phyloP scores from a whole-genome alignment of 2,888 invertebrate species.

The Aplocera efformata region DNA sequence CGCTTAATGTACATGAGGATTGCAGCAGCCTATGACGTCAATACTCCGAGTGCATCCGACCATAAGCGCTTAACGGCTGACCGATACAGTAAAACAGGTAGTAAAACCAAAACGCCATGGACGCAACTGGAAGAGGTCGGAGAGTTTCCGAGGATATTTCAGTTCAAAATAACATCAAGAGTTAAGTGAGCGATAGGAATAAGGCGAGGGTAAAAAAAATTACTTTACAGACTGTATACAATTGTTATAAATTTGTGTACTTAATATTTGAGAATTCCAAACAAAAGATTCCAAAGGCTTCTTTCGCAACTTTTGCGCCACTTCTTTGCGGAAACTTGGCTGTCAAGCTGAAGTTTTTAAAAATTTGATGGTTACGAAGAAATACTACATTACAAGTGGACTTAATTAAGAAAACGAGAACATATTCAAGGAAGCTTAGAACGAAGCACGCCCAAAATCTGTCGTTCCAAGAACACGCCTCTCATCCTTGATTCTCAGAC shows the following conservation, averaged over 20 bases:
- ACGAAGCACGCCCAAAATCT: constrained; percentile 22
- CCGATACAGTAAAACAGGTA: constrained; percentile 30
- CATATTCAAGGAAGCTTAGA: constrained; percentile 17
- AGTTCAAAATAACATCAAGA: constrained; percentile 15
- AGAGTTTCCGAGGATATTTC: constrained; percentile 20
- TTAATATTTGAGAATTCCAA: too few species aligned
- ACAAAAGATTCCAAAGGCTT: too few species aligned
- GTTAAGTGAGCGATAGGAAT: constrained; percentile 11
- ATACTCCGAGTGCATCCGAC: constrained; percentile 28
- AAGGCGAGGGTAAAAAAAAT: constrained; percentile 1
- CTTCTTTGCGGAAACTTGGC: too few species aligned
- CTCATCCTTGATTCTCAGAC: constrained; percentile 29
- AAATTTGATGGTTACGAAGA: background rate
- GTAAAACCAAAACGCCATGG: constrained; percentile 27
- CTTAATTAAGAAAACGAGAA: constrained; percentile 5
- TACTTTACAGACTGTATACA: background rate
- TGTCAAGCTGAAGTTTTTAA: too few species aligned
- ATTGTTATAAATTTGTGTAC: too few species aligned
- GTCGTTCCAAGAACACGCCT: constrained; percentile 19
- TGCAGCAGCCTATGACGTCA: constrained; percentile 30
- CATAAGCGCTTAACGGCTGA: constrained; percentile 26
- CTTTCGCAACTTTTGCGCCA: too few species aligned
- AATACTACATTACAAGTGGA: background rate
- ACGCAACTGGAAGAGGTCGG: constrained; percentile 21
- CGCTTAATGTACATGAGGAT: constrained; percentile 2